Conservation (phyloP, 2,797 vertebrate genomes). For the Novumbra hubbsi region DNA sequence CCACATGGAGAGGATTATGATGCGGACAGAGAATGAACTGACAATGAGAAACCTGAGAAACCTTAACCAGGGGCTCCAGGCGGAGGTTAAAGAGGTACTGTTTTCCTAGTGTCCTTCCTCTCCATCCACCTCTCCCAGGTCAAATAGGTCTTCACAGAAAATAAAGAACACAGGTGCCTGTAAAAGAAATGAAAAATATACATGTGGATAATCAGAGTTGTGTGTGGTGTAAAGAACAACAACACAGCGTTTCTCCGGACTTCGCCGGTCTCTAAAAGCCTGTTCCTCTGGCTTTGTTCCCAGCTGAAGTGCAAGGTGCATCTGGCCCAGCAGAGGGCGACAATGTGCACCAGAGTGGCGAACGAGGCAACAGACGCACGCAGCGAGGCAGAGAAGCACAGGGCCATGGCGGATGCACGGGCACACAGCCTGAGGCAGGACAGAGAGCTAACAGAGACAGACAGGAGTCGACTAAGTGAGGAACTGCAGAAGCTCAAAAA, state of each 20-base stretch:
- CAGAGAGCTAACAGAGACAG: slow-evolving; percentile 52
- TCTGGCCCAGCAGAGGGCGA: slow-evolving; percentile 70
- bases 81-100: slow-evolving; percentile 76
- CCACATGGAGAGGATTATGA: slow-evolving; percentile 78
- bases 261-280: neutral
- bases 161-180: no score
- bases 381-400: slow-evolving; percentile 61
- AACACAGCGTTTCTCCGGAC: neutral
- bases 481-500: slow-evolving; percentile 67
- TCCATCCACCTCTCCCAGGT: neutral
- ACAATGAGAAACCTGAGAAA: slow-evolving; percentile 80
- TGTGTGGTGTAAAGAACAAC: neutral
- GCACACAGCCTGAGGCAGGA: slow-evolving; percentile 57
- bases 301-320: slow-evolving; percentile 73
- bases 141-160: neutral
- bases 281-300: neutral
- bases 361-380: slow-evolving; percentile 54
- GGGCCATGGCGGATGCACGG: slow-evolving; percentile 60
- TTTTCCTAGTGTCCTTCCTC: neutral
- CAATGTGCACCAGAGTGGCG: slow-evolving; percentile 57
- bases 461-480: slow-evolving; percentile 55
- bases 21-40: slow-evolving; percentile 79
- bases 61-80: slow-evolving; percentile 79
- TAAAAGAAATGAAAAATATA: no score
- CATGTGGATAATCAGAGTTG: no score